Base-by-base conservation (phyloP, 2,113 vertebrate genomes). In the Riparia riparia region DNA sequence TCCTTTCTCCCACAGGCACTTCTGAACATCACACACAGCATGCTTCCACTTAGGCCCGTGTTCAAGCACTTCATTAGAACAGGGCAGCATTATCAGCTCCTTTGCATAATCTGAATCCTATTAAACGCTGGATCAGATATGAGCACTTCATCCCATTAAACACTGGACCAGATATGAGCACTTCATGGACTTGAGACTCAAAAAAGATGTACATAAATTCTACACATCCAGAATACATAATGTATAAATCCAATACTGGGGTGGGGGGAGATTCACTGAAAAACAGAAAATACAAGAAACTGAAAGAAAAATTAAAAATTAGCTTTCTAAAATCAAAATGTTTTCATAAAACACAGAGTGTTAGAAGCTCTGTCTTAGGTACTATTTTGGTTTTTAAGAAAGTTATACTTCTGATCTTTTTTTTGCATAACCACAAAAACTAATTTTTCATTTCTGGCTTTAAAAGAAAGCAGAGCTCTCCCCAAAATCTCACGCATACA, bases 231-330 rank as follows among this genome's bases (percentile, higher is more conserved):
- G 45, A 86, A 68, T 41, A 56, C 3, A 6, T 51, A 13, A 79
- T 11, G 10, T 29, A 39, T 17, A 71, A 86, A 66, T 56, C 9
- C 29, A 65, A 12, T 31, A 29, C 18, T 50, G 5, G 9, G 12
- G 39, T 2, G 0, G 0, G 6, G 21, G 7, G 2, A 64, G 15
- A 9, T 50, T 57, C 7, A 2, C 13, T 58, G 26, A 84, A 56
- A 58, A 63, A 51, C 6, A 63, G 45, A 47, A 93, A 66, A 49
- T 25, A 61, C 5, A 81, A 61, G 14, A 63, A 83, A 84, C 6
- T n/a, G 50, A 61, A 45, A 57, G 12, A 76, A 80, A 90, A 80
- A 54, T 22, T 1, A 54, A 53, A 77, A 50, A 51, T 39, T 42
- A 57, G 6, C 31, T 61, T 89, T 68, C 50, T 53, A 81, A 77